Base-by-base conservation (phyloP, 2,797 vertebrate species). In the Parambassis ranga region DNA sequence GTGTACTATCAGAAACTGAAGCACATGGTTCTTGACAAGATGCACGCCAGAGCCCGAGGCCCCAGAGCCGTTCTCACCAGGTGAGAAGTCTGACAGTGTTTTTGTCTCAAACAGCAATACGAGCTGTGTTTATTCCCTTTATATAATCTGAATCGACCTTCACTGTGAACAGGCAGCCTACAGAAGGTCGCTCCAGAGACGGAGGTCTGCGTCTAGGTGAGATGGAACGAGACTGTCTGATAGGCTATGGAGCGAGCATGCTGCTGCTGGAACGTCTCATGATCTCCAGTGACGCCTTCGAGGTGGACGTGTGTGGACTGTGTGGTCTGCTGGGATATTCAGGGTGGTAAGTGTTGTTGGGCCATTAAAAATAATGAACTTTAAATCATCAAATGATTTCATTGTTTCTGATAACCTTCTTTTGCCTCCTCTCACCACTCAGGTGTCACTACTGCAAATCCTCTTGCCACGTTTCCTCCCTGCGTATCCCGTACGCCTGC, bases 381-480 rank as follows among this genome's bases (percentile, higher is more conserved):
- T 27, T 28, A 10, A 11, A 20, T n/a, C n/a, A n/a, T n/a, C n/a
- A n/a, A n/a, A n/a, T n/a, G n/a, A n/a, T n/a, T n/a, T n/a, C n/a
- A n/a, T n/a, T n/a, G n/a, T n/a, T n/a, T n/a, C n/a, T n/a, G n/a
- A n/a, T n/a, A n/a, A n/a, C n/a, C n/a, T n/a, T n/a, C n/a, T n/a
- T n/a, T n/a, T n/a, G n/a, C n/a, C n/a, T n/a, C n/a, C n/a, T n/a
- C n/a, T n/a, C n/a, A n/a, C n/a, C n/a, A n/a, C n/a, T n/a, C 88
- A 99, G 98, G 98, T 99, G 98, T 80, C 97, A 99, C 89, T 99
- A 95, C 91, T 99, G 98, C 82, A 98, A 98, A 69, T 99, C 98
- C 0, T 99, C 98, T 0, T 98, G 98, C 42, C 96, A 98, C 0
- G 97, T 99, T 16, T 99, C 98, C 6, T 98, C 98, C 10, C 92